Evolutionary conservation across 2,113 vertebrate genomes (phyloP).

Genomic region (Puntigrus tetrazona): DNA sequence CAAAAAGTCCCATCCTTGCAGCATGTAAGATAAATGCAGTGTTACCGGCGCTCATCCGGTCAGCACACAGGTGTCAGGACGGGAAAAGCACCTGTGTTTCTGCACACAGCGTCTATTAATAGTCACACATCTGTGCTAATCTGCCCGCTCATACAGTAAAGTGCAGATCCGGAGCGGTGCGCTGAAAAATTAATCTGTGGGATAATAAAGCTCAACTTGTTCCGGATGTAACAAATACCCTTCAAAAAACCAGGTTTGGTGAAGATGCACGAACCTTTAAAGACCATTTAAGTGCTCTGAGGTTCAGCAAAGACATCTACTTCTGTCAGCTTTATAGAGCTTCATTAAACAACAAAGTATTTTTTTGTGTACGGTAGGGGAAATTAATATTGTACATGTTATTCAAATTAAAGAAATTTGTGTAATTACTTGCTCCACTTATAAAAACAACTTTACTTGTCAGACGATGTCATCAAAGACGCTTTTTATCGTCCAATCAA

Average conservation of each 20-base stretch:
- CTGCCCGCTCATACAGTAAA: background rate
- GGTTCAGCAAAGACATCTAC: background rate
- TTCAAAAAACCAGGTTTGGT: background rate
- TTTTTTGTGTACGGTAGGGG: background rate
- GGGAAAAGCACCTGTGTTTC: background rate
- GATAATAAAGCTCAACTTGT: background rate
- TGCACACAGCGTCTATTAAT: background rate
- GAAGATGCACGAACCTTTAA: background rate
- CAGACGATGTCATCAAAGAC: background rate
- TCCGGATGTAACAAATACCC: background rate
- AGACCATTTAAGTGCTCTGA: background rate
- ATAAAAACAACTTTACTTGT: background rate
- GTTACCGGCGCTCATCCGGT: background rate
- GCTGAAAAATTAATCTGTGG: background rate
- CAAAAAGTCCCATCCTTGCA: background rate
- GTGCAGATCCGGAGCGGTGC: background rate
- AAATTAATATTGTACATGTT: no score
- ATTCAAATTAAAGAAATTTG: background rate
- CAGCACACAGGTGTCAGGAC: background rate
- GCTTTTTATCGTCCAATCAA: background rate
- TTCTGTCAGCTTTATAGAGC: background rate
- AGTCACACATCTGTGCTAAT: slow-evolving; percentile 26
- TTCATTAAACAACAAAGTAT: background rate
- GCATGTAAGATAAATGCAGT: background rate
- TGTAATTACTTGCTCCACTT: background rate